These are phyloP conservation scores for Dryobates pubescens DNA, from an alignment of 2,797 vertebrate species.

Conservation along the genomic window DNA sequence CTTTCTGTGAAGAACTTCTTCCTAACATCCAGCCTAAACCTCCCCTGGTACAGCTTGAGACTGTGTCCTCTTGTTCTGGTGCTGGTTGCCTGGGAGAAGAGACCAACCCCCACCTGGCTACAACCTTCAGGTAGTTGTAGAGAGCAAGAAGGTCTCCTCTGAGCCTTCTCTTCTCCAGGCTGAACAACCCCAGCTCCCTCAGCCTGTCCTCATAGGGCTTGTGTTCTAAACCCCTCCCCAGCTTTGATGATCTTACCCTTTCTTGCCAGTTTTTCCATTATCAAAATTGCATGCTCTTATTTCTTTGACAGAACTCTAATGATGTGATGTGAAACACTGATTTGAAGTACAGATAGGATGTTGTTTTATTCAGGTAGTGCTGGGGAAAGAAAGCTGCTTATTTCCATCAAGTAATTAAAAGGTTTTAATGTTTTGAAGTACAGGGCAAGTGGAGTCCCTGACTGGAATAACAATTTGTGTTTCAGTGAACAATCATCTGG, in stretches of 20 bases:
- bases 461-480: conserved; percentile 35
- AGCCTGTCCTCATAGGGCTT: too few relatives aligned
- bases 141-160: too few relatives aligned
- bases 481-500: not conserved
- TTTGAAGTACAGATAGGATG: conserved; percentile 28
- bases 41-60: too few relatives aligned
- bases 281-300: not conserved
- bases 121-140: too few relatives aligned
- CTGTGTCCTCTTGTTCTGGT: too few relatives aligned
- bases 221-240: too few relatives aligned
- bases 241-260: not conserved
- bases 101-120: too few relatives aligned
- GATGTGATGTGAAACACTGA: not conserved
- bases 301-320: conserved; percentile 15
- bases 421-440: not conserved
- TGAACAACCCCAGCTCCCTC: too few relatives aligned
- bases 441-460: not conserved
- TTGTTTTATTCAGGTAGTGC: not conserved
- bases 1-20: too few relatives aligned
- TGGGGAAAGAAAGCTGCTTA: not conserved
- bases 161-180: too few relatives aligned
- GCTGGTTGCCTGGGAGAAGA: too few relatives aligned
- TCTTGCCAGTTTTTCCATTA: not conserved
- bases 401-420: conserved; percentile 41
- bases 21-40: too few relatives aligned